These are phyloP conservation scores for Paratilapia polleni DNA, from an alignment of 2,113 vertebrate species.

Conservation along the genomic window DNA sequence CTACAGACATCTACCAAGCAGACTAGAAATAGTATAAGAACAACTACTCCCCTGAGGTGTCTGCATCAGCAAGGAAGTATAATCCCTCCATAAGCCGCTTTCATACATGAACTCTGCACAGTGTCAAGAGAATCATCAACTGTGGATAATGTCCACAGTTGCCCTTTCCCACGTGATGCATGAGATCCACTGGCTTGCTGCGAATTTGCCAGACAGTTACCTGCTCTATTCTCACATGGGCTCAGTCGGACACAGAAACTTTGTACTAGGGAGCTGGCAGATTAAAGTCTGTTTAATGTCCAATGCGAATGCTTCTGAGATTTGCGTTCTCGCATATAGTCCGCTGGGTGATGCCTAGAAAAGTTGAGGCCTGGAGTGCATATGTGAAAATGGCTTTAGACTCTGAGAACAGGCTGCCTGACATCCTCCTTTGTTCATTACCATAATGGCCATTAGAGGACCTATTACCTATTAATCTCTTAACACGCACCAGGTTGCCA, in stretches of 20 bases:
- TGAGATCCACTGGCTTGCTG: neutral
- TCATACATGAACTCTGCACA: conserved; percentile 7
- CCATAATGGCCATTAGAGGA: neutral
- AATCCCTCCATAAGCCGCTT: neutral
- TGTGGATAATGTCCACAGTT: conserved; percentile 7
- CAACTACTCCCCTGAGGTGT: neutral
- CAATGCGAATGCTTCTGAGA: neutral
- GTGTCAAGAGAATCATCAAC: conserved; percentile 2
- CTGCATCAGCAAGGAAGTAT: conserved; percentile 5
- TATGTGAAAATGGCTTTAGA: neutral
- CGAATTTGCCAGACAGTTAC: neutral
- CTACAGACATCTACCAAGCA: neutral
- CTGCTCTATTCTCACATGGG: neutral
- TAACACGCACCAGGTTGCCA: neutral
- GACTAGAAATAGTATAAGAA: neutral
- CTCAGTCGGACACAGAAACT: neutral
- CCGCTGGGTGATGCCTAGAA: neutral
- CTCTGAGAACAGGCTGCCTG: neutral
- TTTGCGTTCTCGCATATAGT: neutral
- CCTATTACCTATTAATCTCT: neutral
- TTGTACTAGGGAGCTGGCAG: neutral
- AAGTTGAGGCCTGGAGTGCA: neutral
- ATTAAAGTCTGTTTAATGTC: neutral
- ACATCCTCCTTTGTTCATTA: neutral
- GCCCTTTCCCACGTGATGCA: neutral